phyloP scores from a whole-genome alignment of 2,888 invertebrate genomes.

The Agonopterix alstromeriana region DNA sequence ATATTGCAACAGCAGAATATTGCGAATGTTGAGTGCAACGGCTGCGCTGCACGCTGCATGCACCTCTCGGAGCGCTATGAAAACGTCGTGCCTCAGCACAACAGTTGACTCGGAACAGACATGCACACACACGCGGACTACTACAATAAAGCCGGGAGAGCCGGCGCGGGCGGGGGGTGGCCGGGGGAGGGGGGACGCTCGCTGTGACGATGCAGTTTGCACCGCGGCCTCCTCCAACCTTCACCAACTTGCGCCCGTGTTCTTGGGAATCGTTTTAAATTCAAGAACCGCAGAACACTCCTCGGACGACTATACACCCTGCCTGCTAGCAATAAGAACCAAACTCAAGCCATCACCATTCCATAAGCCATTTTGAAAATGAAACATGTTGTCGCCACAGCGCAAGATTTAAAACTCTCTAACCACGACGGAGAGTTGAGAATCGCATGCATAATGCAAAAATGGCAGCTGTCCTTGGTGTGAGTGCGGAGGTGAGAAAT shows the following conservation, averaged over 20 bases:
- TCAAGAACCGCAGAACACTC: conserved; percentile 68
- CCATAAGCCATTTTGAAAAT: conserved; percentile 59
- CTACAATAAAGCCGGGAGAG: conserved; percentile 56
- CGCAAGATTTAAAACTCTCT: conserved; percentile 53
- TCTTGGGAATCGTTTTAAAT: conserved; percentile 76
- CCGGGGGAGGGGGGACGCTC: conserved; percentile 33
- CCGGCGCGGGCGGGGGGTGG: conserved; percentile 25
- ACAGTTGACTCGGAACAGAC: conserved; percentile 65
- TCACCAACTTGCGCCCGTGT: conserved; percentile 74
- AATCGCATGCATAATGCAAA: conserved; percentile 51
- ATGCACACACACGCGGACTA: conserved; percentile 43
- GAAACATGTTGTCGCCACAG: conserved; percentile 33
- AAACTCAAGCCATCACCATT: conserved; percentile 40
- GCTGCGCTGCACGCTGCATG: conserved; percentile 40
- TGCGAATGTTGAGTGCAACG: conserved; percentile 46
- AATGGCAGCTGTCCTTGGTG: conserved; percentile 63
- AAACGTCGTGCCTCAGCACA: conserved; percentile 63
- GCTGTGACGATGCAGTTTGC: conserved; percentile 74
- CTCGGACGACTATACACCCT: conserved; percentile 46
- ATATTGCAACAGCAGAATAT: conserved; percentile 46
- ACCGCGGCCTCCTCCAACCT: conserved; percentile 74
- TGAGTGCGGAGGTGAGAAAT: conserved; percentile 78
- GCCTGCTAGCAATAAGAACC: conserved; percentile 32
- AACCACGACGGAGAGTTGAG: conserved; percentile 40
- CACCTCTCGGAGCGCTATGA: conserved; percentile 47